Conservation (phyloP, 2,797 vertebrate genomes). For the Erethizon dorsatum region DNA sequence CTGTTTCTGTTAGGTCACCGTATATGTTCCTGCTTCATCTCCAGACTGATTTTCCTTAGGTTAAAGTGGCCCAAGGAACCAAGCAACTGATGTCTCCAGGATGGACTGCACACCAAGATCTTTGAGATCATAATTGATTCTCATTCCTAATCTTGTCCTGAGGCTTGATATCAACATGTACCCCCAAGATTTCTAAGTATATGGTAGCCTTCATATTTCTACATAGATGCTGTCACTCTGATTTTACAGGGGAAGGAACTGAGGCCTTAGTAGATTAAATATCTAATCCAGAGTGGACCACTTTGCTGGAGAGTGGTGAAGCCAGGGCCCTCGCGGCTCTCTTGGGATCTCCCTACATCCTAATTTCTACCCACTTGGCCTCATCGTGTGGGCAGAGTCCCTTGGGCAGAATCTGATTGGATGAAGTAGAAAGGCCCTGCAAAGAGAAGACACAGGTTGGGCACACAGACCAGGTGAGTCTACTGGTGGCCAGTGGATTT, state of each 20-base stretch:
- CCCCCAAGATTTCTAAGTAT: not conserved
- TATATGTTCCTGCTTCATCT: not conserved
- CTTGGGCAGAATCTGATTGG: not conserved
- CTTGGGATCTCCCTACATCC: not conserved
- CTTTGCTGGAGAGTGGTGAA: not conserved
- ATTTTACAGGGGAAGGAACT: not conserved
- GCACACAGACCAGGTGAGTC: not conserved
- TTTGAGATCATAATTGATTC: not conserved
- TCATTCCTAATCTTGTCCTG: not conserved
- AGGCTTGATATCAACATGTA: not conserved
- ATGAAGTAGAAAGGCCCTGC: not conserved
- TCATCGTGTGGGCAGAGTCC: not conserved
- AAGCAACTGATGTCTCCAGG: rapidly evolving
- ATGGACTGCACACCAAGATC: not conserved
- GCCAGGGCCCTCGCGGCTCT: not conserved
- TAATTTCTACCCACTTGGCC: rapidly evolving
- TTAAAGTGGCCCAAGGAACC: not conserved
- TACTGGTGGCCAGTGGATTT: too few relatives aligned
- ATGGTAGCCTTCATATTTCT: not conserved
- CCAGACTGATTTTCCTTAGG: not conserved
- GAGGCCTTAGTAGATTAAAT: not conserved
- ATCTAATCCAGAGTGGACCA: not conserved
- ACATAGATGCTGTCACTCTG: not conserved
- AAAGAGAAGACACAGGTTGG: not conserved
- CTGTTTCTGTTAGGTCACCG: rapidly evolving